Percentiles rank a stretch among this genome's conserved stretches.
These are phyloP conservation scores for Corvus hawaiiensis DNA, from an alignment of 2,113 vertebrate genomes.

Conservation along the genomic window DNA sequence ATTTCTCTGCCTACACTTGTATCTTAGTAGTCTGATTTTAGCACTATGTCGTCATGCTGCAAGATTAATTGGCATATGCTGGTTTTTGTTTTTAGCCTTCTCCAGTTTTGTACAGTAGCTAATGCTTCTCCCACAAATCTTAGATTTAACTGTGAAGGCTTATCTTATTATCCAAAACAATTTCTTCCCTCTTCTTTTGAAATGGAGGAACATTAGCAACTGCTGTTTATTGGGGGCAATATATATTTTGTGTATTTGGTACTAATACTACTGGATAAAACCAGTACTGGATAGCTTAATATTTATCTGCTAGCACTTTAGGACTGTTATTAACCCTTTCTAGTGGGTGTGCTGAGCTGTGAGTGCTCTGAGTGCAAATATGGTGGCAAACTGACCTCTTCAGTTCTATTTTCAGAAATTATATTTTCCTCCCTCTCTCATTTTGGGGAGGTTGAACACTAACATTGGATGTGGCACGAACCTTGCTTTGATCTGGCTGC, in stretches of 20 bases:
- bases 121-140: not conserved
- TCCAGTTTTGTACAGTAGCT: not conserved
- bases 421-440: rapidly evolving
- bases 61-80: slow-evolving; percentile 20
- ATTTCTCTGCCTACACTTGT: slow-evolving; percentile 25
- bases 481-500: not conserved
- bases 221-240: not conserved
- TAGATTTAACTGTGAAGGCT: not conserved
- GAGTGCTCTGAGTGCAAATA: not conserved
- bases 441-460: not conserved
- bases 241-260: not conserved
- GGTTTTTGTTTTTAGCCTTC: slow-evolving; percentile 7
- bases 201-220: not conserved
- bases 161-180: not conserved
- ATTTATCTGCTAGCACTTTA: not conserved
- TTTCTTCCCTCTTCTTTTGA: not conserved
- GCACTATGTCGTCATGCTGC: not conserved
- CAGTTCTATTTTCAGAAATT: not conserved
- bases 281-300: not conserved
- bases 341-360: not conserved
- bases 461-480: not conserved
- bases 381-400: not conserved
- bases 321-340: not conserved
- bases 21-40: slow-evolving; percentile 39
- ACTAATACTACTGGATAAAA: not conserved